Conservation (phyloP, 2,113 vertebrate species). For the Alethe castanea region DNA sequence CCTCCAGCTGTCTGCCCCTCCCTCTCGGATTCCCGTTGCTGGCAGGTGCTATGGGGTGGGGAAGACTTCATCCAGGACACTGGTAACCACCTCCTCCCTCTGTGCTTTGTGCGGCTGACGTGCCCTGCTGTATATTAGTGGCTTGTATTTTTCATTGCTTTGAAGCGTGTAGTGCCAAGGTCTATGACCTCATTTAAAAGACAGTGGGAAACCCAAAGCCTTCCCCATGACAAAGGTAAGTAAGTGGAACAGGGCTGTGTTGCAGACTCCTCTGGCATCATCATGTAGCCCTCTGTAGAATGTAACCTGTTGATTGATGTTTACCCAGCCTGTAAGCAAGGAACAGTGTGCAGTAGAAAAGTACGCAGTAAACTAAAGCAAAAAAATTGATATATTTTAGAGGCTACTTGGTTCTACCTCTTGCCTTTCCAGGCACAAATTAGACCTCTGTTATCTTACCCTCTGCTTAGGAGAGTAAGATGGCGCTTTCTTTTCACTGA, state of each 20-base stretch:
- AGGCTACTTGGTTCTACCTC: neutral
- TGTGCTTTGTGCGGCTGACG: neutral
- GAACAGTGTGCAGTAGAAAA: neutral
- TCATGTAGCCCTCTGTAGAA: neutral
- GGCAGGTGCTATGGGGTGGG: constrained; percentile 22
- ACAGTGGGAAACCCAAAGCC: rapidly evolving
- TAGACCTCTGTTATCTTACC: neutral
- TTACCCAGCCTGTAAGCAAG: neutral
- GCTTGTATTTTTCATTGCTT: neutral
- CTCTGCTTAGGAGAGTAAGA: neutral
- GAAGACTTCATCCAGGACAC: neutral
- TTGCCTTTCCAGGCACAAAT: neutral
- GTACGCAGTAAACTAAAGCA: neutral
- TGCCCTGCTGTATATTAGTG: neutral
- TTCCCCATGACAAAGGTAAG: neutral
- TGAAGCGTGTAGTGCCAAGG: neutral
- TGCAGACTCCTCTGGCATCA: neutral
- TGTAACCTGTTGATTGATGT: neutral
- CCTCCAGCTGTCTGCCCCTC: constrained; percentile 35
- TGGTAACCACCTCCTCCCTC: neutral
- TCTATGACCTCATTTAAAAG: neutral
- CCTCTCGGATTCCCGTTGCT: neutral
- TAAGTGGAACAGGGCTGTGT: neutral
- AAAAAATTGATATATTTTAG: neutral
- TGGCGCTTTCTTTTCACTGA: neutral